A percentile compares a stretch with the other conserved stretches of the same genome.
phyloP scores from a whole-genome alignment of 2,797 vertebrate species.

The Falco berigora region DNA sequence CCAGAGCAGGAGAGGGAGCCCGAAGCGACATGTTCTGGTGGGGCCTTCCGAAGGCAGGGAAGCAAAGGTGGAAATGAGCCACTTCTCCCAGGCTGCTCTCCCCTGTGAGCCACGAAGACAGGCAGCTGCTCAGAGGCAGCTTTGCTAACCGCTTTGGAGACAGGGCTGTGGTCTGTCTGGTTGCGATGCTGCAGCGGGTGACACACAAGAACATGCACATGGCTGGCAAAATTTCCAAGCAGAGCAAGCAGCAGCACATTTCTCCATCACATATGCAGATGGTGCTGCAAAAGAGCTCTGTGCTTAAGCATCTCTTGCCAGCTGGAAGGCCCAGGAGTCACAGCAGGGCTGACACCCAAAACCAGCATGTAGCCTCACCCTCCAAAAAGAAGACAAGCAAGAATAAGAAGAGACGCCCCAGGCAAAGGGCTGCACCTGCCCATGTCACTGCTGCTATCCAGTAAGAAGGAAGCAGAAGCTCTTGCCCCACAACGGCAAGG shows the following conservation, averaged over 20 bases:
- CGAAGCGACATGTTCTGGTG: fast-evolving
- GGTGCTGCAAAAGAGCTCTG: neutral
- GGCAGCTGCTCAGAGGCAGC: neutral
- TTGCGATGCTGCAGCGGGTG: neutral
- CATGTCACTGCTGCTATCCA: neutral
- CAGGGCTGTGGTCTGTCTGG: neutral
- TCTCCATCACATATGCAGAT: neutral
- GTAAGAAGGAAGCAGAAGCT: neutral
- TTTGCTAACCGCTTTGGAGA: neutral
- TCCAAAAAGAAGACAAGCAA: neutral
- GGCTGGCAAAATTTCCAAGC: neutral
- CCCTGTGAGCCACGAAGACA: neutral
- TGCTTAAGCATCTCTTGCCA: neutral
- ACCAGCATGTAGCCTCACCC: neutral
- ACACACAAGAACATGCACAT: neutral
- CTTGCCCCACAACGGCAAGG: neutral
- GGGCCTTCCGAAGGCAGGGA: no score
- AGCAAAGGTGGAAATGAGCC: neutral
- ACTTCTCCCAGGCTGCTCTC: neutral
- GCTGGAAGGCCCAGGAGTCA: neutral
- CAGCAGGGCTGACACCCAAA: no score
- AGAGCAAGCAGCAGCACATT: neutral
- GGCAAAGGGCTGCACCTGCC: neutral
- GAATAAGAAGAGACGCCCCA: neutral
- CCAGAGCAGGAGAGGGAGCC: neutral